Percentiles rank a stretch among this genome's conserved stretches.
These are phyloP conservation scores for Limnephilus marmoratus DNA, from an alignment of 2,888 invertebrate species.

Conservation along the genomic window DNA sequence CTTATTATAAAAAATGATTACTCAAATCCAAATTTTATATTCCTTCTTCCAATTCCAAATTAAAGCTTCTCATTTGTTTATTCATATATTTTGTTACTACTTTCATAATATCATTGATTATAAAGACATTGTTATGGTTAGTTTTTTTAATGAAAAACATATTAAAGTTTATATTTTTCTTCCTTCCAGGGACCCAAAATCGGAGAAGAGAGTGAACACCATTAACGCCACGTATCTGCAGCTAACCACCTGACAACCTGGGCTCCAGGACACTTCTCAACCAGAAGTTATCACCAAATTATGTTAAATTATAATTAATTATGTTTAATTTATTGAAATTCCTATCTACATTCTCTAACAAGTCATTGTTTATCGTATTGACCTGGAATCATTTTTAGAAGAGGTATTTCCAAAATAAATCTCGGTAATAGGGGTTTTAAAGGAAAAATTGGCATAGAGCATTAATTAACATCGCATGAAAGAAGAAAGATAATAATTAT, in stretches of 20 bases:
- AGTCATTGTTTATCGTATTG: conserved; percentile 37
- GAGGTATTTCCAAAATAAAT: conserved; percentile 15
- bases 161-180: conserved; percentile 25
- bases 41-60: not conserved
- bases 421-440: conserved; percentile 31
- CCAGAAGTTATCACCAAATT: conserved; percentile 53
- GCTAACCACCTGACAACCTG: conserved; percentile 83
- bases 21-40: not conserved
- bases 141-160: not conserved
- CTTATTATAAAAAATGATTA: not conserved
- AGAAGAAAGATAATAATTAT: conserved; percentile 28
- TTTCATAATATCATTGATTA: not conserved
- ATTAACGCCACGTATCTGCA: conserved; percentile 85
- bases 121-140: not conserved
- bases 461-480: conserved; percentile 68
- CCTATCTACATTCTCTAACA: conserved; percentile 36
- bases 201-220: conserved; percentile 92
- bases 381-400: not conserved
- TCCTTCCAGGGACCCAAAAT: conserved; percentile 84
- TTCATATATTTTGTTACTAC: not conserved
- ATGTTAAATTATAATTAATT: conserved; percentile 49
- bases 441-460: conserved; percentile 69
- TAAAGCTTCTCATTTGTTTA: not conserved
- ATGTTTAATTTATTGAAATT: conserved; percentile 56
- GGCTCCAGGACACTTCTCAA: conserved; percentile 69